Evolutionary conservation across 2,113 vertebrate genomes (phyloP), one percentile per base, ranked within the genome.

Genomic region (Agelaius phoeniceus): DNA sequence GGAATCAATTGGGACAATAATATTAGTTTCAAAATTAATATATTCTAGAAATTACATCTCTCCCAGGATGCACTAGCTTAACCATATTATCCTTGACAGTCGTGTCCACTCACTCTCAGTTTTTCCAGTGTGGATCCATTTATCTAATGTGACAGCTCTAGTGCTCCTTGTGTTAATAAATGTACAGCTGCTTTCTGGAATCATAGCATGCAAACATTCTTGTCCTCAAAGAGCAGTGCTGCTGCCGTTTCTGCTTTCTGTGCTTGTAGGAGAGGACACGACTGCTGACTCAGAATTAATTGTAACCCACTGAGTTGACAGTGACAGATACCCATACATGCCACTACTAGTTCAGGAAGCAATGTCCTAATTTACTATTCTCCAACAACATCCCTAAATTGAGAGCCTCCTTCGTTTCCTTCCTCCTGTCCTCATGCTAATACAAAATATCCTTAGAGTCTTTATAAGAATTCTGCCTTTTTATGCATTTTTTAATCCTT

Each of bases 251-350:
- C 44, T 74, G 43, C 72, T 93, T 97, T 61, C 52, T 49, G 54
- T 49, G 66, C 79, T 93, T 85, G 59, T 48, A 81, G 51, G 78
- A 94, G 57, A 93, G 90, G 58, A 82, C 66, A 87, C 39, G 28
- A 75, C 43, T 78, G 74, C 90, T 97, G 76, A 84, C 51, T 97
- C 62, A 90, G 62, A 94, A 92, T 97, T 95, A 95, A 89, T 94
- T 90, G 58, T 87, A 89, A 83, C 71, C 54, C 49, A 75, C 81
- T 48, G 55, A 77, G 65, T 33, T 96, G 88, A 84, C 92, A 93
- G 48, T 93, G 93, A 93, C 71, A 94, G 68, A 96, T 94, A 90
- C 61, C 58, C 6, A 2, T 68, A 85, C 13, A 30, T 1, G 0
- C 26, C 76, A 84, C 55, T 54, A 59, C 61, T 86, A 61, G 26